Percentiles rank a stretch among this genome's conserved stretches.
Conservation (phyloP, 2,888 invertebrate species). For the Blastobasis adustella region DNA sequence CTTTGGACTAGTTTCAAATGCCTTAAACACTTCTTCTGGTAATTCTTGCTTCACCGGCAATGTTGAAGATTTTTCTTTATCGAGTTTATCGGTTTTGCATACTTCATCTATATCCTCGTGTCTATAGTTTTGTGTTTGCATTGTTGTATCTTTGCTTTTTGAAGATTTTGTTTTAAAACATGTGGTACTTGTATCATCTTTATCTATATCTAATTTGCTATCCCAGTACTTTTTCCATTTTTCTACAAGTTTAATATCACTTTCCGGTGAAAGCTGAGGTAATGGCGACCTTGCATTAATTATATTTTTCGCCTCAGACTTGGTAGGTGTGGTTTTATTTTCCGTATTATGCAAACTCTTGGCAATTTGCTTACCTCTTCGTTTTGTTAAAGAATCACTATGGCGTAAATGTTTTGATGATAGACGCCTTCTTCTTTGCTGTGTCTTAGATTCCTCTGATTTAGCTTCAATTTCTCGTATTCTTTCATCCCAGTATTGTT, state of each 20-base stretch:
- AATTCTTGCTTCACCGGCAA: constrained; percentile 50
- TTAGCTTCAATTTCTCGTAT: constrained; percentile 60
- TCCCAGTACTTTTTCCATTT: constrained; percentile 67
- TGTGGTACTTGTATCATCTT: constrained; percentile 22
- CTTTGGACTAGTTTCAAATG: constrained; percentile 68
- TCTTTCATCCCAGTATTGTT: constrained; percentile 68
- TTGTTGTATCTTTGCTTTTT: constrained; percentile 10
- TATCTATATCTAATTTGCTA: constrained; percentile 45
- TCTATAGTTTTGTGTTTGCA: constrained; percentile 9
- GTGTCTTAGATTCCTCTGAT: constrained; percentile 41
- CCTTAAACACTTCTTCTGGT: constrained; percentile 64
- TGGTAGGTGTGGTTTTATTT: constrained; percentile 21
- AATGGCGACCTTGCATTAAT: constrained; percentile 9
- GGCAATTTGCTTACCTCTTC: constrained; percentile 57
- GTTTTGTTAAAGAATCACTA: constrained; percentile 59
- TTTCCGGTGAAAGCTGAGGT: constrained; percentile 13
- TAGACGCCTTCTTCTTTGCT: constrained; percentile 44
- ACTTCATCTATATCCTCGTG: constrained; percentile 11
- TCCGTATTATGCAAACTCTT: constrained; percentile 45
- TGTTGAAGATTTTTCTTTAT: constrained; percentile 11
- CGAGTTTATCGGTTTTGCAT: constrained; percentile 7
- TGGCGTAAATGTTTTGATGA: constrained; percentile 48
- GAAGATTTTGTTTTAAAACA: constrained; percentile 22
- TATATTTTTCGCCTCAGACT: constrained; percentile 9
- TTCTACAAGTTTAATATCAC: constrained; percentile 42